Percentiles rank a stretch among this genome's conserved stretches.
Evolutionary conservation across 92 coral and sea anemone genomes (phyloP).

Genomic region (Paragorgia papillata): DNA sequence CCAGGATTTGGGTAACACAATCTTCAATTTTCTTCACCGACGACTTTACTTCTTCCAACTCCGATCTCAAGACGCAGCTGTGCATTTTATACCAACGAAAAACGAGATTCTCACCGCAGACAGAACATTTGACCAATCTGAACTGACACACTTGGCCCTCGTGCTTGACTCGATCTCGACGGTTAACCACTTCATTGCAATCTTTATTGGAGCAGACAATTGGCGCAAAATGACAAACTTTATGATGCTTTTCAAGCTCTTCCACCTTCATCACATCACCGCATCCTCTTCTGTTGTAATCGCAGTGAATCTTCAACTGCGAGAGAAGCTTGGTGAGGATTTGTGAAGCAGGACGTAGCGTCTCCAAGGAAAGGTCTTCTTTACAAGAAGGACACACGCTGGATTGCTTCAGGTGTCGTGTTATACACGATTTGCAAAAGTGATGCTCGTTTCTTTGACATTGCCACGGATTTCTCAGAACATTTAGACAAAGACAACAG

Average conservation of each 20-base stretch:
- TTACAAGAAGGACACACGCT: constrained; percentile 60
- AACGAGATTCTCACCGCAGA: background rate
- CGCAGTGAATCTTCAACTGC: constrained; percentile 48
- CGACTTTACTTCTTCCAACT: background rate
- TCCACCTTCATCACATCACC: constrained; percentile 33
- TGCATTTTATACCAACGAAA: background rate
- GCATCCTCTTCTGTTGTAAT: constrained; percentile 47
- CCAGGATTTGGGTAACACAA: background rate
- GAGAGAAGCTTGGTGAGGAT: constrained; percentile 53
- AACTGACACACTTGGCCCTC: background rate
- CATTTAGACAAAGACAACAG: constrained; percentile 62
- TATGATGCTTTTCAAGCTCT: constrained; percentile 24
- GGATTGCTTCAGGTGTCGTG: constrained; percentile 35
- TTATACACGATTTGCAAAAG: constrained; percentile 59
- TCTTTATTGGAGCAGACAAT: constrained; percentile 44
- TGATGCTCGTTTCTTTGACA: constrained; percentile 62
- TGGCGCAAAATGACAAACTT: constrained; percentile 37
- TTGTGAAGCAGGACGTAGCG: constrained; percentile 51
- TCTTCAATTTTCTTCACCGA: background rate
- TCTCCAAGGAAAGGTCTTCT: constrained; percentile 9
- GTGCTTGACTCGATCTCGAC: background rate
- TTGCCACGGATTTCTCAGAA: constrained; percentile 60
- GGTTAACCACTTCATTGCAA: constrained; percentile 2
- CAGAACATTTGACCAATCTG: background rate
- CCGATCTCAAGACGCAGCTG: background rate